A percentile compares a stretch with the other conserved stretches of the same genome.
Evolutionary conservation across 2,888 invertebrate genomes (phyloP).

Genomic region (Onthophagus sagittarius): DNA sequence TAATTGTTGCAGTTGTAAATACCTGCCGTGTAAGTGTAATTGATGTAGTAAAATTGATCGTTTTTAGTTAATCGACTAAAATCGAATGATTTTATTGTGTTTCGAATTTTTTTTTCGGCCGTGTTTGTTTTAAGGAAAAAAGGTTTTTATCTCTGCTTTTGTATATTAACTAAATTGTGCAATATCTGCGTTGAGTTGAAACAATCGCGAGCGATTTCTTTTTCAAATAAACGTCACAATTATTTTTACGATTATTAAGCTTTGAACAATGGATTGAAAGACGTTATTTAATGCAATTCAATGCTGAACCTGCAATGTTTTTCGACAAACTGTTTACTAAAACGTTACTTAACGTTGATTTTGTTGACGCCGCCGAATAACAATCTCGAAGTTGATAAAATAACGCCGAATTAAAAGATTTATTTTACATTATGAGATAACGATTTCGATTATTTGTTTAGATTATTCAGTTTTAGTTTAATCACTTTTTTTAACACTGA

Average conservation of each 20-base stretch:
- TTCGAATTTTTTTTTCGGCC: neutral
- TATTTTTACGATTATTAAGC: neutral
- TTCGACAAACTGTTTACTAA: neutral
- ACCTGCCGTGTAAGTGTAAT: slow-evolving; percentile 23
- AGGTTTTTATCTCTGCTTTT: neutral
- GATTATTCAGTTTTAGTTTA: neutral
- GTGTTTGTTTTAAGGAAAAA: neutral
- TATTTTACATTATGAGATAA: too few relatives aligned
- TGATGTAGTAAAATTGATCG: neutral
- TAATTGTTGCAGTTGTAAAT: slow-evolving; percentile 25
- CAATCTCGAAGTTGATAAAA: neutral
- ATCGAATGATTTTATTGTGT: neutral
- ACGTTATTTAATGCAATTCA: too few relatives aligned
- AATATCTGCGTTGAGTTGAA: neutral
- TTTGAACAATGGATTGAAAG: neutral
- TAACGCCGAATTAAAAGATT: neutral
- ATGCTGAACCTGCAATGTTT: neutral
- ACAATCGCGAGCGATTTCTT: neutral
- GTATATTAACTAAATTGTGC: neutral
- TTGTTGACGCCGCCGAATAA: neutral
- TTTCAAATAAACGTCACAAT: neutral
- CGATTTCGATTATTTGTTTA: too few relatives aligned
- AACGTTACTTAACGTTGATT: neutral
- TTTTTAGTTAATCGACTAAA: neutral
- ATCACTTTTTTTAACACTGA: neutral